Evolutionary conservation across 2,113 vertebrate genomes (phyloP).

Genomic region (Ochotona princeps): DNA sequence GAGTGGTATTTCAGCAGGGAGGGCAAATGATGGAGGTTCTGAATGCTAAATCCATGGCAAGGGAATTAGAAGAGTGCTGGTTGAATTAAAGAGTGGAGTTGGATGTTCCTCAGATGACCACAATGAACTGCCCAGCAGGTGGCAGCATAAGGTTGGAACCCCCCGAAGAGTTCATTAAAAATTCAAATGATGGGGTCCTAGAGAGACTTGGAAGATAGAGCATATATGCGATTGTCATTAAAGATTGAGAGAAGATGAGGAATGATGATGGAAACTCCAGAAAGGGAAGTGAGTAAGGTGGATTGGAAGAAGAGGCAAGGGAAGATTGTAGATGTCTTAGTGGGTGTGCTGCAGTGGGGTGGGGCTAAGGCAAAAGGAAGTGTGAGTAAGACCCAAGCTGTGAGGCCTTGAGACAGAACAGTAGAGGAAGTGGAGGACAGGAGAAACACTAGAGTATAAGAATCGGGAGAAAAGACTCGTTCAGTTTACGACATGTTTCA

Average conservation of each 20-base stretch:
- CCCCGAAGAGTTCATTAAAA: not conserved
- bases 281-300: not conserved
- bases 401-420: not conserved
- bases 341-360: not conserved
- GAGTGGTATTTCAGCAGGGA: not conserved
- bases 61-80: not conserved
- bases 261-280: not conserved
- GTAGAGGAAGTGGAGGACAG: not conserved
- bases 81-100: not conserved
- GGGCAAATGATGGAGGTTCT: not conserved
- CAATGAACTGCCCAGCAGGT: conserved; percentile 6
- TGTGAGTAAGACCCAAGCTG: not conserved
- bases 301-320: not conserved
- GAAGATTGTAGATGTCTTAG: not conserved
- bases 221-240: not conserved
- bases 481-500: not conserved
- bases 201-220: not conserved
- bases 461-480: not conserved
- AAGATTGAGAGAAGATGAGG: not conserved
- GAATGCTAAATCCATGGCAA: not conserved
- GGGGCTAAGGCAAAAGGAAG: not conserved
- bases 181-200: not conserved
- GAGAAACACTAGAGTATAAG: not conserved
- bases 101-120: not conserved
- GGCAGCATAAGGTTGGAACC: conserved; percentile 50